Evolutionary conservation across 2,113 vertebrate species (phyloP).

Genomic region (Bufo bufo): DNA sequence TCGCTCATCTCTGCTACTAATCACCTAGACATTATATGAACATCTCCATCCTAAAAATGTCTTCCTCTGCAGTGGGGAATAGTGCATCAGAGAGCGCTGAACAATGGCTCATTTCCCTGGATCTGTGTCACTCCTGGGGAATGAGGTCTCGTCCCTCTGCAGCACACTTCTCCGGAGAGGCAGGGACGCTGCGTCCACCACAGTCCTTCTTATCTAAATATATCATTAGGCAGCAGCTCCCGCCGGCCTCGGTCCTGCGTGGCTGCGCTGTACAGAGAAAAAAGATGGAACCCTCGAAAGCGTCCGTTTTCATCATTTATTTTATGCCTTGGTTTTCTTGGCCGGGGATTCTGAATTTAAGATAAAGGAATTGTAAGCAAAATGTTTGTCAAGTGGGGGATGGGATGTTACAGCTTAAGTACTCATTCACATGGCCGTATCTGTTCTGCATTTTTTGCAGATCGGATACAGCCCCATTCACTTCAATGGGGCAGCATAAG

Average conservation of each 20-base stretch:
- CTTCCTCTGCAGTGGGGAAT: not conserved
- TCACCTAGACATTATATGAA: not conserved
- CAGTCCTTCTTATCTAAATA: conserved; percentile 21
- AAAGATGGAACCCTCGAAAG: conserved; percentile 34
- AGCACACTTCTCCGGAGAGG: not conserved
- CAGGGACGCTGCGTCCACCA: not conserved
- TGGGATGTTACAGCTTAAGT: too few species aligned
- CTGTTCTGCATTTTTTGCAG: too few species aligned
- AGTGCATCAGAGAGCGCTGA: not conserved
- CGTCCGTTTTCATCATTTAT: conserved; percentile 2
- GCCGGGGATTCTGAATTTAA: not conserved
- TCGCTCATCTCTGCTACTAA: not conserved
- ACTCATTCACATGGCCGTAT: too few species aligned
- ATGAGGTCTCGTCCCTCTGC: not conserved
- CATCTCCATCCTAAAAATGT: not conserved
- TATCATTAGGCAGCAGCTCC: conserved; percentile 42
- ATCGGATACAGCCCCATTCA: too few species aligned
- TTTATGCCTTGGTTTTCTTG: not conserved
- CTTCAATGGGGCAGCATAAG: too few species aligned
- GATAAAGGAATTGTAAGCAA: not conserved
- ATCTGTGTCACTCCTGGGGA: not conserved
- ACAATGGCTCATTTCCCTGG: not conserved
- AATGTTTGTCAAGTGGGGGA: too few species aligned
- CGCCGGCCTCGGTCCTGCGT: conserved; percentile 27
- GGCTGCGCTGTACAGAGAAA: not conserved